These are phyloP conservation scores for Drosophila carrolli DNA, from an alignment of 1,140 invertebrate species.

Conservation along the genomic window DNA sequence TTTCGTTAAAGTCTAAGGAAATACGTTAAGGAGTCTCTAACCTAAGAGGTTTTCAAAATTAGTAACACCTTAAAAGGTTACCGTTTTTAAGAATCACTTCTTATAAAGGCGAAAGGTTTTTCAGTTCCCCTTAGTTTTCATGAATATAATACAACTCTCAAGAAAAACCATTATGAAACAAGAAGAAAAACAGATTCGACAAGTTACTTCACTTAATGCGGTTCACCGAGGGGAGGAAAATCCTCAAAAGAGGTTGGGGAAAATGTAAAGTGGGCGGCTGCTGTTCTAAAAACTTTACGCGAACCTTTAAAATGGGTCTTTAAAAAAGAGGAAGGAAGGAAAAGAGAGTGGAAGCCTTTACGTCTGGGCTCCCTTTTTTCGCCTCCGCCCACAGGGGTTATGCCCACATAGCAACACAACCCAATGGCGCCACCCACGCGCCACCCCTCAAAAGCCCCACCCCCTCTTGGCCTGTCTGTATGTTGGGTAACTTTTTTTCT, in stretches of 20 bases:
- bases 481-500: constrained; percentile 60
- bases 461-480: constrained; percentile 20
- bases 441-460: constrained; percentile 1
- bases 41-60: background rate
- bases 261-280: background rate
- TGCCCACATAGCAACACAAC: constrained; percentile 38
- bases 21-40: too few species aligned
- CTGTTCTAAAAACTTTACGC: constrained; percentile 38
- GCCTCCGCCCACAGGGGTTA: constrained; percentile 27
- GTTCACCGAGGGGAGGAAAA: background rate
- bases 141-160: constrained; percentile 21
- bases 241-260: background rate
- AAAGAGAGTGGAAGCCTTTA: constrained; percentile 28
- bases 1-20: too few species aligned
- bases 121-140: constrained; percentile 11
- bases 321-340: constrained; percentile 30
- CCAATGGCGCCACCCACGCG: constrained; percentile 11
- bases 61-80: background rate
- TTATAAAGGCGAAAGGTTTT: background rate
- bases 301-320: constrained; percentile 56
- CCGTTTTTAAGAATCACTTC: background rate
- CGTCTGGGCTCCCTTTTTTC: constrained; percentile 17
- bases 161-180: constrained; percentile 16
- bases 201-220: constrained; percentile 61
- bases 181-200: constrained; percentile 53